Evolutionary conservation across 2,888 invertebrate species (phyloP).

Genomic region (Mesopsocus fuscifrons): DNA sequence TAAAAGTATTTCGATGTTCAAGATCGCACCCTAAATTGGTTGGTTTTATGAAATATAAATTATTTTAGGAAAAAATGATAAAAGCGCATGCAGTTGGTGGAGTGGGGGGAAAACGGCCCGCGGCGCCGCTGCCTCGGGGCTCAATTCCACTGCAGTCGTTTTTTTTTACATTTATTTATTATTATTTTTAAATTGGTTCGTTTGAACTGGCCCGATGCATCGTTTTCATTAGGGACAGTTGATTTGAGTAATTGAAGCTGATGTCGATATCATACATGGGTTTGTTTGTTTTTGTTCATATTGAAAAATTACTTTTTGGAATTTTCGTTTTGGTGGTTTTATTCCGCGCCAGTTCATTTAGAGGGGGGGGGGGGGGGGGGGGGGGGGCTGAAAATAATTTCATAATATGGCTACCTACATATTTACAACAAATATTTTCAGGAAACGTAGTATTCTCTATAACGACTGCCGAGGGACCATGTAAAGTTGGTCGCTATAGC

Average conservation of each 20-base stretch:
- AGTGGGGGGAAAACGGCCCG: not conserved
- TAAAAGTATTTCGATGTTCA: not conserved
- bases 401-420: too few species aligned
- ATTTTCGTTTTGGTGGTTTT: constrained; percentile 10
- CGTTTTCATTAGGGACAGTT: not conserved
- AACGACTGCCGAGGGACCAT: too few species aligned
- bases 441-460: too few species aligned
- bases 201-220: not conserved
- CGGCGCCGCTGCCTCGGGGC: not conserved
- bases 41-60: not conserved
- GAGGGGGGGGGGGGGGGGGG: too few species aligned
- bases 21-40: not conserved
- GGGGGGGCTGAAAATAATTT: too few species aligned
- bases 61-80: not conserved
- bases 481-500: too few species aligned
- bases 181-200: not conserved
- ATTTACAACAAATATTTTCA: too few species aligned
- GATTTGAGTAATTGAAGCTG: constrained; percentile 4
- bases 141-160: constrained; percentile 9
- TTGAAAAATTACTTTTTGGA: constrained; percentile 1
- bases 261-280: not conserved
- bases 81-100: not conserved
- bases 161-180: constrained; percentile 11
- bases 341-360: constrained; percentile 20
- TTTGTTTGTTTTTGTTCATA: constrained; percentile 9